Percentiles rank a stretch among this genome's conserved stretches.
Conservation (phyloP, 2,888 invertebrate genomes). For the Lepidocyrtoides sp. region DNA sequence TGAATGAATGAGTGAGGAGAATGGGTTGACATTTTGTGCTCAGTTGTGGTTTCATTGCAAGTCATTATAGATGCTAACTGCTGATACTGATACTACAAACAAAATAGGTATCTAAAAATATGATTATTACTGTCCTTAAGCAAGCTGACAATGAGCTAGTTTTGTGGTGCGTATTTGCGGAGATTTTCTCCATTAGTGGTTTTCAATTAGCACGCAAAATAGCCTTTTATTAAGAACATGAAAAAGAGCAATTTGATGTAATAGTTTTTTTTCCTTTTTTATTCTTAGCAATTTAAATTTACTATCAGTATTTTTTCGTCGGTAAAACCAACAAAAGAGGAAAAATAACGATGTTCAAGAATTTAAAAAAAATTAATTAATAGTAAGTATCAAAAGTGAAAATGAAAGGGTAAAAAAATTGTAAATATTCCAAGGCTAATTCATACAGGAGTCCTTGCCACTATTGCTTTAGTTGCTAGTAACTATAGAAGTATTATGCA, state of each 20-base stretch:
- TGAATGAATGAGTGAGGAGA: not conserved
- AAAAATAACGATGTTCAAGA: not conserved
- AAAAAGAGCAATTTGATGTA: not conserved
- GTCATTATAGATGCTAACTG: not conserved
- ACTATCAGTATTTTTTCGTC: not conserved
- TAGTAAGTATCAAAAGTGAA: too few relatives aligned
- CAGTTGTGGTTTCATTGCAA: not conserved
- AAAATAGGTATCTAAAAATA: not conserved
- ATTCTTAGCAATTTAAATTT: not conserved
- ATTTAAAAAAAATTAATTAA: too few relatives aligned
- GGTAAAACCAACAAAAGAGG: slow-evolving; percentile 21
- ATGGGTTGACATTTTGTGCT: slow-evolving; percentile 38
- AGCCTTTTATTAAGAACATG: not conserved
- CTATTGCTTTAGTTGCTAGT: too few relatives aligned
- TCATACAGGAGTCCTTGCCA: not conserved
- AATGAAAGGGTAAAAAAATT: too few relatives aligned
- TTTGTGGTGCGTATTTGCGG: slow-evolving; percentile 44
- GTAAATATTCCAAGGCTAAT: too few relatives aligned
- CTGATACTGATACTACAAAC: not conserved
- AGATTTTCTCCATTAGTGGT: slow-evolving; percentile 55
- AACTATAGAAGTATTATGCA: too few relatives aligned
- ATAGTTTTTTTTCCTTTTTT: not conserved
- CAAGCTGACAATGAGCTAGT: slow-evolving; percentile 40
- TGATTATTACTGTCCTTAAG: not conserved
- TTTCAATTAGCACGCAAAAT: slow-evolving; percentile 40